Base-by-base conservation (phyloP, 2,113 vertebrate species). In the Pteruthius melanotis region DNA sequence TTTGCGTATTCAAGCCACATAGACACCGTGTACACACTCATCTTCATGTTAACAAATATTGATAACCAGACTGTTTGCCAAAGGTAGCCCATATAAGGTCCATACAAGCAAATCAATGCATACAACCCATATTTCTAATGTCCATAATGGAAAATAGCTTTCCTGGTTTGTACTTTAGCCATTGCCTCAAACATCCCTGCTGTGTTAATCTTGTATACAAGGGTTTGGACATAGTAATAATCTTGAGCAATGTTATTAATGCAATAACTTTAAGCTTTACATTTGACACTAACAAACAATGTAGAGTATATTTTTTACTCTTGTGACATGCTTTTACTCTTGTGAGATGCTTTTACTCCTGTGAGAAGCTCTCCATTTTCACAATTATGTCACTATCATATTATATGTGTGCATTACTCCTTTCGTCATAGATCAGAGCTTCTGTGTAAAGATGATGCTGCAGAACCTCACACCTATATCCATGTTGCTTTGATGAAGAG, bases 1-100 rank as follows among this genome's bases (percentile, higher is more conserved):
- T 79, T 71, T 79, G 17, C 1, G 0, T 59, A 24, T 64, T 68
- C 20, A 59, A 18, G 54, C 22, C 23, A 31, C 0, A 0, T 11
- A 10, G 28, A 56, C 8, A 42, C 13, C 5, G 3, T 11, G 10
- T 40, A 56, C 16, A 15, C 3, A 2, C 4, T 6, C 13, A n/a
- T n/a, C 18, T 22, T 63, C 21, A 28, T 44, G 20, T 61, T 69
- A 60, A 33, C 20, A 74, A 37, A n/a, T 47, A 39, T 7, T 50
- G 18, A 80, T 66, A 71, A 63, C 7, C 15, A n/a, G 21, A 5
- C 4, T n/a, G 9, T 74, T 93, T 86, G 44, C 13, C 63, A 86
- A 49, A 83, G 4, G 18, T 44, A 50, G 21, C 3, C 13, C 22
- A 16, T 30, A 9, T 8, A 35, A 40, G 5, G 16, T 7, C 8